These are phyloP conservation scores for Actinia equina DNA, from an alignment of 64 coral and sea anemone genomes.

Conservation along the genomic window DNA sequence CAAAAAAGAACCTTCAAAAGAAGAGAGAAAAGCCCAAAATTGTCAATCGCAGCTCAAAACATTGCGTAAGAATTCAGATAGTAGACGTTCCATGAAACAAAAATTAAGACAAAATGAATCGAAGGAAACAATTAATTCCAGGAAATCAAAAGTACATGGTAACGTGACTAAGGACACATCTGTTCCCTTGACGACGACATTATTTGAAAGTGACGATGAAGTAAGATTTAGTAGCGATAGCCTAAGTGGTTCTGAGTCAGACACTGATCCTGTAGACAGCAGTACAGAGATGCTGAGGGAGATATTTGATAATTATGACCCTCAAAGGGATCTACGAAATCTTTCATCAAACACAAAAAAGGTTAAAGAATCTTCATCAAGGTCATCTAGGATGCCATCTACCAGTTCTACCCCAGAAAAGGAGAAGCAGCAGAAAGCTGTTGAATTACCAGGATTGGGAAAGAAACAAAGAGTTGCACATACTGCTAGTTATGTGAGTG, in stretches of 20 bases:
- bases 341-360: conserved; percentile 12
- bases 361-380: background rate
- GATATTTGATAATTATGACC: conserved; percentile 31
- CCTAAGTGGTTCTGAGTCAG: background rate
- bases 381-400: background rate
- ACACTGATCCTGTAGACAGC: background rate
- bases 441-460: conserved; percentile 54
- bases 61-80: background rate
- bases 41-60: background rate
- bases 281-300: conserved; percentile 4
- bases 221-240: background rate
- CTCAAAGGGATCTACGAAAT: background rate
- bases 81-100: background rate
- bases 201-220: background rate
- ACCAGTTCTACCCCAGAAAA: background rate
- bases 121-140: background rate
- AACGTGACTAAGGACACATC: background rate
- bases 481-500: conserved; percentile 67
- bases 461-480: conserved; percentile 87
- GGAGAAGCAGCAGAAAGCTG: background rate
- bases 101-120: background rate
- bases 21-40: background rate
- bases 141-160: background rate
- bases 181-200: background rate
- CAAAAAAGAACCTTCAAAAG: background rate